phyloP scores from a whole-genome alignment of 2,113 vertebrate species.

The Sphaerodactylus townsendi region DNA sequence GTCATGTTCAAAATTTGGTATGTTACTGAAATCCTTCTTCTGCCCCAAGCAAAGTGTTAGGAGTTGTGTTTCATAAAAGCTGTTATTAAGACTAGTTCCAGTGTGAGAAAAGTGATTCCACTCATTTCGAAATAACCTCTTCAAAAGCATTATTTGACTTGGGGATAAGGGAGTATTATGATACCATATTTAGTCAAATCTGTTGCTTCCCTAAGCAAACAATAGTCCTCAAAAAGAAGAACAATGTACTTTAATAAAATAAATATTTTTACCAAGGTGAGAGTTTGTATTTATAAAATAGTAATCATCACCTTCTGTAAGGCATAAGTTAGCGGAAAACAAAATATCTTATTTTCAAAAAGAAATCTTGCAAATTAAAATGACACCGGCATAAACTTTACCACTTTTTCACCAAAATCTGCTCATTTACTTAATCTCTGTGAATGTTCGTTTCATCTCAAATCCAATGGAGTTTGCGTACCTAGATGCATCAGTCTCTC shows the following conservation, averaged over 20 bases:
- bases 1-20: too few relatives aligned
- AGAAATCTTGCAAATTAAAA: too few relatives aligned
- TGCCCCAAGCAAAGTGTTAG: too few relatives aligned
- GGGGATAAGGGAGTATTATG: background rate
- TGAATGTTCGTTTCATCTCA: conserved; percentile 10
- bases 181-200: background rate
- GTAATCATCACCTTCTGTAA: background rate
- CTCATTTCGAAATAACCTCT: background rate
- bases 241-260: too few relatives aligned
- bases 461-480: conserved; percentile 14
- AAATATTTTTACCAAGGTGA: too few relatives aligned
- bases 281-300: background rate
- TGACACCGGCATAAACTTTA: background rate
- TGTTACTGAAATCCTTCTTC: too few relatives aligned
- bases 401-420: background rate
- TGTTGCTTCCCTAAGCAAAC: background rate
- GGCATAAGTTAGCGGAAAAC: background rate
- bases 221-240: background rate
- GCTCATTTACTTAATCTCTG: background rate
- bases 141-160: background rate
- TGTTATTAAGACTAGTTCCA: too few relatives aligned
- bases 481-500: conserved; percentile 48
- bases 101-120: background rate
- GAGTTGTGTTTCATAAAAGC: too few relatives aligned
- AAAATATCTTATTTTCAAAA: background rate